A percentile compares a stretch with the other conserved stretches of the same genome.
These are phyloP conservation scores for Aythya fuligula DNA, from an alignment of 2,797 vertebrate species.

Conservation along the genomic window DNA sequence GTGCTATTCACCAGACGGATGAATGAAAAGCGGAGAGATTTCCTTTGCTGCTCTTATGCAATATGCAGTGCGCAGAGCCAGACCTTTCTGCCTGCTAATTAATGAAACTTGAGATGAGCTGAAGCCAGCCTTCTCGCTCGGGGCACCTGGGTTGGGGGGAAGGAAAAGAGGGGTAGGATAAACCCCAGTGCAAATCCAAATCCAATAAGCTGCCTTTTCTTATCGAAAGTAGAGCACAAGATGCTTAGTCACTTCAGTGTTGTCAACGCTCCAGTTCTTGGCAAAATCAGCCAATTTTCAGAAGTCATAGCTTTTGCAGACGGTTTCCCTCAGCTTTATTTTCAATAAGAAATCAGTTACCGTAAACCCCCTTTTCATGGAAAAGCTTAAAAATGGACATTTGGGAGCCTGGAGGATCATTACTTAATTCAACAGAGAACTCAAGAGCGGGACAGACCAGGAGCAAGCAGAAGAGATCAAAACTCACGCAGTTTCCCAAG, in stretches of 20 bases:
- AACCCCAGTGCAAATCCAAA: neutral
- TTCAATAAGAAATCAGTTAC: neutral
- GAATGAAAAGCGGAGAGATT: neutral
- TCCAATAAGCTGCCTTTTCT: neutral
- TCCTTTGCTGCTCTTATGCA: neutral
- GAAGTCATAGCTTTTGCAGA: conserved; percentile 21
- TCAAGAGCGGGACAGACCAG: neutral
- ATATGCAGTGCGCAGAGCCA: neutral
- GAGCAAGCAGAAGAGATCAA: neutral
- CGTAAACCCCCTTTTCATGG: neutral
- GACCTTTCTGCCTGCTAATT: neutral
- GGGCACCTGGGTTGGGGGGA: neutral
- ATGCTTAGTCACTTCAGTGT: conserved; percentile 22
- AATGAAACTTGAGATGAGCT: neutral
- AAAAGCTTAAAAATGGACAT: neutral
- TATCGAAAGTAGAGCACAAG: neutral
- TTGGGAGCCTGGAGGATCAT: neutral
- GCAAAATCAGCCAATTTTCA: neutral
- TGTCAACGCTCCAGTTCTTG: conserved; percentile 1
- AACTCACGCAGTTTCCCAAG: neutral
- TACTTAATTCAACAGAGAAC: neutral
- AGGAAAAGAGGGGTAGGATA: neutral
- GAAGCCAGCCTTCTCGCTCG: neutral
- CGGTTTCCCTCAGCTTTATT: neutral
- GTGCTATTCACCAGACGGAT: neutral